These are phyloP conservation scores for Python bivittatus DNA, from an alignment of 2,113 vertebrate genomes.

Conservation along the genomic window DNA sequence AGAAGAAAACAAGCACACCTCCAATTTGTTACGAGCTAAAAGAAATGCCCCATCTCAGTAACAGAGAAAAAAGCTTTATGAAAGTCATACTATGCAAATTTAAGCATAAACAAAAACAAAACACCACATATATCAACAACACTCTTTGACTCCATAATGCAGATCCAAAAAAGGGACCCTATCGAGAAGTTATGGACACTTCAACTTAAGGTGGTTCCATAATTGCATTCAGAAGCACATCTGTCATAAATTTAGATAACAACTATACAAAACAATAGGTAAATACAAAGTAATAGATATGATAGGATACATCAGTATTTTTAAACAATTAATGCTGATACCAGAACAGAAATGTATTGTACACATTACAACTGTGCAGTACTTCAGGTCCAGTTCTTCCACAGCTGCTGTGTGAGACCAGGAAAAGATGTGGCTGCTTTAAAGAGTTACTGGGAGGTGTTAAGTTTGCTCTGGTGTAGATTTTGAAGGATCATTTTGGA, in stretches of 20 bases:
- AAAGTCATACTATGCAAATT: background rate
- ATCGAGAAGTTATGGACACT: background rate
- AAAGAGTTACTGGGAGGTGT: background rate
- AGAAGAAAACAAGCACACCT: background rate
- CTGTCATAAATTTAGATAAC: no score
- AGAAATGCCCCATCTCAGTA: background rate
- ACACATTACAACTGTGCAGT: no score
- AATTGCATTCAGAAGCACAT: background rate
- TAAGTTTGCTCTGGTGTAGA: background rate
- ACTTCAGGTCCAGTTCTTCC: no score
- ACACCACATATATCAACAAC: background rate
- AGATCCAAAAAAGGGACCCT: background rate
- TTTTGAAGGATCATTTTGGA: background rate
- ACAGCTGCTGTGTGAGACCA: no score
- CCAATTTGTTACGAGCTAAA: background rate
- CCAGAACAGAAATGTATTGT: background rate
- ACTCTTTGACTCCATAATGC: background rate
- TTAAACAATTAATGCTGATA: background rate
- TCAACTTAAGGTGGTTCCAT: background rate
- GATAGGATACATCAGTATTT: background rate
- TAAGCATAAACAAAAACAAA: background rate
- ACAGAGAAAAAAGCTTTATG: background rate
- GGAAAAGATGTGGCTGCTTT: background rate
- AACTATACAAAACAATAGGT: background rate
- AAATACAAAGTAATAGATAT: background rate